Conservation (phyloP, 35 echinoderm and acorn worm species). For the Apostichopus japonicus region DNA sequence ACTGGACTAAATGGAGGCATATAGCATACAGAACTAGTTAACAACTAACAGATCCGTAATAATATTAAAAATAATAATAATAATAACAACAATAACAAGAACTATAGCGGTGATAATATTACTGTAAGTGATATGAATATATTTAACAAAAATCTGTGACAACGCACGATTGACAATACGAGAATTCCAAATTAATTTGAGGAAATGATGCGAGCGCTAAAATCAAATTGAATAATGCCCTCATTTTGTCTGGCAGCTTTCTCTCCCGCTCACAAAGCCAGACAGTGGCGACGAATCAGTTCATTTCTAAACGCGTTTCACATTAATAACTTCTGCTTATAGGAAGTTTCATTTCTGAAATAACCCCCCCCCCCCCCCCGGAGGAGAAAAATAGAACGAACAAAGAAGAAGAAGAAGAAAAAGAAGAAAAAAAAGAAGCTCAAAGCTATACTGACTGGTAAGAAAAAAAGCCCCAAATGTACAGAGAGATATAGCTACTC, state of each 20-base stretch:
- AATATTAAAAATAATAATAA: too few relatives aligned
- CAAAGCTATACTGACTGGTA: not conserved
- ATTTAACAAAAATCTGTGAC: too few relatives aligned
- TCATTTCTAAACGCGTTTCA: not conserved
- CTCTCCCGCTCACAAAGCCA: not conserved
- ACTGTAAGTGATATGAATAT: too few relatives aligned
- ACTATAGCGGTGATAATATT: too few relatives aligned
- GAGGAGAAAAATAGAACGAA: too few relatives aligned
- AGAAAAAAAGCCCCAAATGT: not conserved
- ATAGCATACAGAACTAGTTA: too few relatives aligned
- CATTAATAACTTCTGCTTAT: not conserved
- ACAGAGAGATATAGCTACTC: not conserved
- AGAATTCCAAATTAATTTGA: not conserved
- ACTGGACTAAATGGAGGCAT: too few relatives aligned
- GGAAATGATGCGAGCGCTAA: not conserved
- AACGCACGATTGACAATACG: too few relatives aligned
- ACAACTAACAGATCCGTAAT: too few relatives aligned
- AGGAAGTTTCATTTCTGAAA: conserved; percentile 17
- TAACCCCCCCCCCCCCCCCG: not conserved
- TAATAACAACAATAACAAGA: too few relatives aligned
- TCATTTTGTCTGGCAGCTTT: not conserved
- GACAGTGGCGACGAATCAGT: not conserved
- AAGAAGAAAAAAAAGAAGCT: not conserved
- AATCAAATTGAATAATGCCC: not conserved
- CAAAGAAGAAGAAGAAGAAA: too few relatives aligned